Evolutionary conservation across 2,888 invertebrate species (phyloP).

Genomic region (Yponomeuta malinellus): DNA sequence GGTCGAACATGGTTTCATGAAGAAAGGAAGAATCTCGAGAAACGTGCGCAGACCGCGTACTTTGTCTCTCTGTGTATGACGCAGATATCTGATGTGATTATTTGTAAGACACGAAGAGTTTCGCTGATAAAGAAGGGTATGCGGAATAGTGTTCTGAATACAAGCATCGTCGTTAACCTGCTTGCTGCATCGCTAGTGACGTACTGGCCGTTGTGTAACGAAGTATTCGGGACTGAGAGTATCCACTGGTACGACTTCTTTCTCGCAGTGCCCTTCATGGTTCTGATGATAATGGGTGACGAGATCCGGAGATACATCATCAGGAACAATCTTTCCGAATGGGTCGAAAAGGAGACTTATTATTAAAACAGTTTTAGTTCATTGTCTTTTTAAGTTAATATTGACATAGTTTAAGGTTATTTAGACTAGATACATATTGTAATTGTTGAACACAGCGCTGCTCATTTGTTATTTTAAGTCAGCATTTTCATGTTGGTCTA

Average conservation of each 20-base stretch:
- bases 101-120: conserved; percentile 85
- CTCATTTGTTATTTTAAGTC: no score
- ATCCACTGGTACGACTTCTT: conserved; percentile 82
- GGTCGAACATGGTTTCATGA: conserved; percentile 84
- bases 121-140: conserved; percentile 86
- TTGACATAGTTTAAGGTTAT: no score
- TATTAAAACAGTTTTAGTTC: conserved; percentile 59
- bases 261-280: conserved; percentile 82
- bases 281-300: conserved; percentile 84
- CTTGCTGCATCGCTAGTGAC: conserved; percentile 79
- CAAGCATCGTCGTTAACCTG: conserved; percentile 78
- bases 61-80: conserved; percentile 86
- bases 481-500: no score
- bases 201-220: conserved; percentile 81
- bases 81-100: conserved; percentile 85
- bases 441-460: no score
- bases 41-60: conserved; percentile 86
- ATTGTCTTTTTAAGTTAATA: not conserved
- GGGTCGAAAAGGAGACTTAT: conserved; percentile 85
- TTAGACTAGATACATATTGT: no score
- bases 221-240: conserved; percentile 81
- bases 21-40: conserved; percentile 81
- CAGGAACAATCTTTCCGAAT: conserved; percentile 79
- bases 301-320: conserved; percentile 83
- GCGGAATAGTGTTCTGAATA: conserved; percentile 79